These are phyloP conservation scores for Lypha dubia DNA, from an alignment of 2,888 invertebrate species.

Conservation along the genomic window DNA sequence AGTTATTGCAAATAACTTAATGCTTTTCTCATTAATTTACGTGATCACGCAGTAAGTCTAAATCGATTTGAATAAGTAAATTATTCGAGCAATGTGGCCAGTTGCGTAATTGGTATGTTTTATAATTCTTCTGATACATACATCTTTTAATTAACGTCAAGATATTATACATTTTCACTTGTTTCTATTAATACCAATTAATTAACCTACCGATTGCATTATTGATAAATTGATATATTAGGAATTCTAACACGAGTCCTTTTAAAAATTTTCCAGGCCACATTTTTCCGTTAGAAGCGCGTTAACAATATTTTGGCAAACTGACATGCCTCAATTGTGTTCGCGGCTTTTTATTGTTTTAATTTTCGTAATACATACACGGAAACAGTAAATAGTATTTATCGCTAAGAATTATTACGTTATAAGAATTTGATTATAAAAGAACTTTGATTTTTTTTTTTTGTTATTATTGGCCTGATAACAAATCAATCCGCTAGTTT, in stretches of 20 bases:
- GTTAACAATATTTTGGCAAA: slow-evolving; percentile 77
- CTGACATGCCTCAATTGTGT: slow-evolving; percentile 74
- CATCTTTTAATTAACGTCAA: neutral
- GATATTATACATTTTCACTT: neutral
- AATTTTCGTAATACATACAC: slow-evolving; percentile 12
- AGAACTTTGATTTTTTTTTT: slow-evolving; percentile 48
- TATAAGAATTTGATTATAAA: slow-evolving; percentile 41
- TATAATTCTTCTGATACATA: neutral
- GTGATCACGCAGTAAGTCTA: too few relatives aligned
- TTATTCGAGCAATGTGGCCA: neutral
- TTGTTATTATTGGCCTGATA: slow-evolving; percentile 40
- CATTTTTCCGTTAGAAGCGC: slow-evolving; percentile 77
- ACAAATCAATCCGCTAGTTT: slow-evolving; percentile 22
- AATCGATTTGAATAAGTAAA: neutral
- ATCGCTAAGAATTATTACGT: slow-evolving; percentile 61
- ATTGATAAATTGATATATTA: slow-evolving; percentile 75
- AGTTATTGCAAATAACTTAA: too few relatives aligned
- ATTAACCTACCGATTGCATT: slow-evolving; percentile 78
- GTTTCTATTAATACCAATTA: neutral
- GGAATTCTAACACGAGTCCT: slow-evolving; percentile 77
- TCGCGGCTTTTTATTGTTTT: slow-evolving; percentile 79
- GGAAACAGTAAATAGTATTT: slow-evolving; percentile 45
- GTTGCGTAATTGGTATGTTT: neutral
- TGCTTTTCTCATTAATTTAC: too few relatives aligned
- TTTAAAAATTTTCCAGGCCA: slow-evolving; percentile 75